Conservation (phyloP, 2,888 invertebrate genomes). For the Neoaliturus tenellus region DNA sequence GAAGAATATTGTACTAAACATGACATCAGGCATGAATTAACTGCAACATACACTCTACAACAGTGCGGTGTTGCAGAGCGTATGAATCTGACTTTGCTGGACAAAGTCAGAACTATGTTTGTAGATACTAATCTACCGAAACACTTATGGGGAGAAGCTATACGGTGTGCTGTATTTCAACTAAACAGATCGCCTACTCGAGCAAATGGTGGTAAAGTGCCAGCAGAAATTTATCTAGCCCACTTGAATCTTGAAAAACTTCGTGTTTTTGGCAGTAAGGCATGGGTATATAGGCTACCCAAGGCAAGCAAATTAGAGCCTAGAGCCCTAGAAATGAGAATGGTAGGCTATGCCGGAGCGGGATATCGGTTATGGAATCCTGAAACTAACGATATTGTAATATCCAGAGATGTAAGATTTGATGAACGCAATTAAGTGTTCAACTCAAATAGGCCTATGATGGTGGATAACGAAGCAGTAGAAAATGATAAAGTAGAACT, state of each 20-base stretch:
- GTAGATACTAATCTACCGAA: conserved; percentile 56
- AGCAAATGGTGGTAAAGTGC: conserved; percentile 41
- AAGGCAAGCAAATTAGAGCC: conserved; percentile 57
- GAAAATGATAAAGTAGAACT: background rate
- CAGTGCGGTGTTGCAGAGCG: conserved; percentile 57
- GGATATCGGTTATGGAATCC: conserved; percentile 58
- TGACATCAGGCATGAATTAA: conserved; percentile 56
- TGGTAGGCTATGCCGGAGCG: conserved; percentile 58
- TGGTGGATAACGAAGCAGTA: background rate
- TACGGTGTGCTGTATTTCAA: conserved; percentile 53
- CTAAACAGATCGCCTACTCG: conserved; percentile 55
- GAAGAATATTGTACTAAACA: conserved; percentile 49
- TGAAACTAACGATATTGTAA: conserved; percentile 43
- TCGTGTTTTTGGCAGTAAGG: conserved; percentile 58
- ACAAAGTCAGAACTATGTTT: conserved; percentile 43
- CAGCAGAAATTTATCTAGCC: conserved; percentile 50
- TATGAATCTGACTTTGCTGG: conserved; percentile 57
- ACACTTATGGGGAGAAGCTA: conserved; percentile 57
- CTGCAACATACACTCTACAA: conserved; percentile 55
- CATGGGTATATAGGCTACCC: conserved; percentile 55
- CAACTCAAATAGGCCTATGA: background rate
- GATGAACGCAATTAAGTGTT: background rate
- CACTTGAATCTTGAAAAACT: conserved; percentile 30
- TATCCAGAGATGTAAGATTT: background rate
- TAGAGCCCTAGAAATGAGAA: conserved; percentile 36